Conservation (phyloP, 2,113 vertebrate species). For the Eulacestoma nigropectus region DNA sequence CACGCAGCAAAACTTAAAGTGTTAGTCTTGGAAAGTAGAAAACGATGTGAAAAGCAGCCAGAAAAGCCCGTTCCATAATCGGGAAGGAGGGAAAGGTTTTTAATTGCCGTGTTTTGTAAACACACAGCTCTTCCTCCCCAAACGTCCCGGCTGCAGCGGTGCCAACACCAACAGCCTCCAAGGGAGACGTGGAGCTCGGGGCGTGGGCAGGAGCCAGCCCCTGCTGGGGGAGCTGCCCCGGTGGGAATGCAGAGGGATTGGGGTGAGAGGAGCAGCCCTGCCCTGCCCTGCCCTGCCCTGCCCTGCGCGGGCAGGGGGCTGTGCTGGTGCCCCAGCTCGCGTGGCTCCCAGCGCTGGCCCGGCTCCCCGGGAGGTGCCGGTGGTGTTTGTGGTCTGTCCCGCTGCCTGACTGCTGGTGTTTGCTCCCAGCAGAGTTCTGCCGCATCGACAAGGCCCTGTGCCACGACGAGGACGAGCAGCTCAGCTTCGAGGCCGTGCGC, state of each 20-base stretch:
- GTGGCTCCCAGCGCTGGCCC: background rate
- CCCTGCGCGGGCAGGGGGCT: background rate
- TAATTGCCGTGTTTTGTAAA: background rate
- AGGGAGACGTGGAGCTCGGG: background rate
- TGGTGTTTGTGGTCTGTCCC: fast-evolving
- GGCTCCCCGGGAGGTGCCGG: background rate
- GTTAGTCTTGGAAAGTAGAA: background rate
- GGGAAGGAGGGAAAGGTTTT: background rate
- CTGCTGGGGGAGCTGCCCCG: background rate
- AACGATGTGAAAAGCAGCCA: background rate
- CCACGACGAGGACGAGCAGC: constrained; percentile 83
- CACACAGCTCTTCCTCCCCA: background rate
- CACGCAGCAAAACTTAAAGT: fast-evolving
- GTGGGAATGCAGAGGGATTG: fast-evolving
- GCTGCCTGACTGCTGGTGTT: background rate
- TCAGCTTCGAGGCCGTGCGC: constrained; percentile 91
- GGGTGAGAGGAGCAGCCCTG: background rate
- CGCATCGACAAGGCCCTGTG: constrained; percentile 86
- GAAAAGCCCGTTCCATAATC: background rate
- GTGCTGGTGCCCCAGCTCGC: background rate
- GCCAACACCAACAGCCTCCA: background rate
- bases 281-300: background rate
- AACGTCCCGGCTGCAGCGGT: fast-evolving
- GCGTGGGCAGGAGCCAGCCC: background rate
- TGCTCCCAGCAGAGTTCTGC: constrained; percentile 83